Percentiles rank a stretch among this genome's conserved stretches.
Conservation (phyloP, 2,888 invertebrate genomes). For the Epirrhoe alternata region DNA sequence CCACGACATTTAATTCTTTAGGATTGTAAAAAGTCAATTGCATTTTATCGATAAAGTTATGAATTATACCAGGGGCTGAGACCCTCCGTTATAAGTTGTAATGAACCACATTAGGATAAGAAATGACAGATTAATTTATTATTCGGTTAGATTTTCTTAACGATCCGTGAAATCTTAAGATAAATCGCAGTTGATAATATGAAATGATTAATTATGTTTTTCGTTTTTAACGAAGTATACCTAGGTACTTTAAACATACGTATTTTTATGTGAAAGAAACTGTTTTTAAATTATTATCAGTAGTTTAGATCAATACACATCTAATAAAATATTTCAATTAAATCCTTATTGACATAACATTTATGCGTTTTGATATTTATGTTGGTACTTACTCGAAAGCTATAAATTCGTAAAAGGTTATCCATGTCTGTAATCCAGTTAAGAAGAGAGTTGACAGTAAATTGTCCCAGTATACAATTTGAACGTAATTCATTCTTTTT, state of each 20-base stretch:
- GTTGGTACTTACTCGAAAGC: constrained; percentile 4
- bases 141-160: constrained; percentile 24
- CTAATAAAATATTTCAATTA: no score
- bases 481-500: constrained; percentile 71
- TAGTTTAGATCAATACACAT: no score
- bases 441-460: constrained; percentile 67
- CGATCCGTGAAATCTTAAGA: constrained; percentile 31
- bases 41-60: constrained; percentile 50
- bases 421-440: constrained; percentile 50
- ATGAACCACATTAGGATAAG: constrained; percentile 58
- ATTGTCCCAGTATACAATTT: constrained; percentile 64
- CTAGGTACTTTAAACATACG: no score
- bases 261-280: no score
- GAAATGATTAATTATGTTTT: background rate
- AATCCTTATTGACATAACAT: background rate
- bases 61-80: constrained; percentile 47
- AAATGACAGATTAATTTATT: constrained; percentile 55
- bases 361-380: background rate
- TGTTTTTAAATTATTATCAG: no score
- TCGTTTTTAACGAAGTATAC: constrained; percentile 2
- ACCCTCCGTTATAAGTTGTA: constrained; percentile 50
- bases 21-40: constrained; percentile 59
- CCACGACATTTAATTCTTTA: constrained; percentile 55
- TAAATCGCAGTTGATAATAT: background rate
- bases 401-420: constrained; percentile 1